Evolutionary conservation across 2,797 vertebrate species (phyloP), one percentile per base, ranked within the genome.

Genomic region (Chelidonichthys spinosus): DNA sequence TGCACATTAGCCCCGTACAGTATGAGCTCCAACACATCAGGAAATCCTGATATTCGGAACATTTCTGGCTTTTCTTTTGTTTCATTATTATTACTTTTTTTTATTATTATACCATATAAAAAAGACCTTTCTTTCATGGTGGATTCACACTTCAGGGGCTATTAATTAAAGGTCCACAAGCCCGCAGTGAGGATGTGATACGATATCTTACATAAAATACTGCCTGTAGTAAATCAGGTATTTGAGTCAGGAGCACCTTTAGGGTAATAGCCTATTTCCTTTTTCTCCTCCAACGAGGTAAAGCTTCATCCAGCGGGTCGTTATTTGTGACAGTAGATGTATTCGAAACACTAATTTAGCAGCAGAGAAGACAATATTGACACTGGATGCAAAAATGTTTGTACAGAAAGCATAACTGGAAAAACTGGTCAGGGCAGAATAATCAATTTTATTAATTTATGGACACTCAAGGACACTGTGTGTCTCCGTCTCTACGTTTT

Each of bases 211-310:
- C 53, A 62, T 65, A 43, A 82, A 76, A 82, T 72, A 82, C 56
- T 60, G 72, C 64, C 55, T 77, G 18, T 5, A 69, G 49, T 70
- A 75, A 87, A 85, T 81, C 81, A 64, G 42, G 39, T 85, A 74
- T 73, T 63, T 2, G 37, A 74, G 74, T 36, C 64, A 53, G 43
- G 74, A 70, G 37, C 14, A 55, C 77, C 63, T 71, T 61, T 63
- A 63, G 70, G 69, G 32, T 78, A 81, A 83, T 63, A 73, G 61
- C 63, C 70, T 54, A 63, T 81, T 72, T 80, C 13, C 49, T 73
- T 70, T 76, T 63, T 47, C 58, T 11, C 33, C 7, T n/a, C 39
- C 25, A 25, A 42, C 39, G 8, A 66, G 69, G 36, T 66, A 25
- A 25, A 79, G 64, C 72, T 63, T 81, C 68, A 66, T 69, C 42